Base-by-base conservation (phyloP, 2,888 invertebrate genomes). In the Sericinus montela region DNA sequence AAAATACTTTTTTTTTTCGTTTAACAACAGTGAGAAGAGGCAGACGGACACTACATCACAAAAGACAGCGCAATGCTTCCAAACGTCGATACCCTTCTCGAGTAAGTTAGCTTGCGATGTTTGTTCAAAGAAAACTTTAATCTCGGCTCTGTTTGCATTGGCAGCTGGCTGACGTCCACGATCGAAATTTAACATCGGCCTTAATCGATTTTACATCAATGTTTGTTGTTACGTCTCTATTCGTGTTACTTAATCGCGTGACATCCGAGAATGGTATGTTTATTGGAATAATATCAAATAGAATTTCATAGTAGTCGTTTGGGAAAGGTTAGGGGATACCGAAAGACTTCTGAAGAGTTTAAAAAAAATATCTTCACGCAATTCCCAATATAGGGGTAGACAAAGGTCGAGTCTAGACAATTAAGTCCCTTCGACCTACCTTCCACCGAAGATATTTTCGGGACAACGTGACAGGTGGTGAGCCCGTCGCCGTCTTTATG, bases 141-240 rank as follows among this genome's bases (percentile, higher is more conserved):
- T 70, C 68, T 63, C 38, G 53, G 39, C 53, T 41, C 38, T 62
- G 67, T 74, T 71, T 71, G 65, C 65, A 63, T 65, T 67, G 66
- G 64, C 64, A 56, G 55, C 54, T 58, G 53, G 54, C 52, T 44
- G 47, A 54, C 52, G 48, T 56, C 46, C 48, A 51, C 45, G 64
- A 57, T 58, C 58, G 58, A 58, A 59, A n/a, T 63, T 58, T 55
- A 64, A 64, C 62, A 63, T 67, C 59, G 59, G 60, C 60, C 63
- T 59, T 53, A 54, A 56, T 25, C 8, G 25, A 39, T 49, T 44
- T 40, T 32, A 38, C 34, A 43, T 34, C 38, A 25, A 48, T 49
- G 54, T 40, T 58, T 53, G 64, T 63, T 64, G 62, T 64, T 60
- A 58, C 58, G 51, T 62, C 63, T 69, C 59, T 68, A 71, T 72